These are phyloP conservation scores for Macrocentrus cingulum DNA, from an alignment of 1,140 invertebrate genomes.

Conservation along the genomic window DNA sequence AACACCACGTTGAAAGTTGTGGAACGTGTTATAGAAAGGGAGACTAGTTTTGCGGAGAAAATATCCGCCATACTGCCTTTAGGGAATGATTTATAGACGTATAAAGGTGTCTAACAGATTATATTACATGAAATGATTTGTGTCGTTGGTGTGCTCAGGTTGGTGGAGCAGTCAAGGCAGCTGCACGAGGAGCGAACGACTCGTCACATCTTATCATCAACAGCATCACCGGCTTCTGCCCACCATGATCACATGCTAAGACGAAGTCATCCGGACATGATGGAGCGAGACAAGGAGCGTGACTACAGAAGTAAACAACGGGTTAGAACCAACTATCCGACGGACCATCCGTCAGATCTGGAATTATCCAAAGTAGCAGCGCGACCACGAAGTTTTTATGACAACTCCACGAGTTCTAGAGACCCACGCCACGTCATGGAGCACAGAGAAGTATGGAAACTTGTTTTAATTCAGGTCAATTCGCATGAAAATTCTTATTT, in stretches of 20 bases:
- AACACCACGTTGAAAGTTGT: too few species aligned
- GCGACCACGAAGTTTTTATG: slow-evolving; percentile 54
- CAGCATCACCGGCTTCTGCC: slow-evolving; percentile 28
- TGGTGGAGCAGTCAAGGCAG: slow-evolving; percentile 38
- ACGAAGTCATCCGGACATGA: slow-evolving; percentile 47
- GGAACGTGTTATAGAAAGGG: too few species aligned
- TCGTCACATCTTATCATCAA: slow-evolving; percentile 30
- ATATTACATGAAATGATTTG: slow-evolving; percentile 10
- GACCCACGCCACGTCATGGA: slow-evolving; percentile 42
- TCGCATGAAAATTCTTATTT: too few species aligned
- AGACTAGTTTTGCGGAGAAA: slow-evolving; percentile 21
- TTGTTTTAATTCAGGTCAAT: too few species aligned
- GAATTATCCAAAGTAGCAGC: slow-evolving; percentile 44
- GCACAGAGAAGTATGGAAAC: slow-evolving; percentile 18
- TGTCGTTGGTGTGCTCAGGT: slow-evolving; percentile 27
- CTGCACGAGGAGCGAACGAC: slow-evolving; percentile 36
- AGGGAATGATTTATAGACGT: slow-evolving; percentile 10
- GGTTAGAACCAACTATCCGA: slow-evolving; percentile 47
- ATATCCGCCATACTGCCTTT: slow-evolving; percentile 20
- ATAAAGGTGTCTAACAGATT: neutral
- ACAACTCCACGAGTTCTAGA: slow-evolving; percentile 45
- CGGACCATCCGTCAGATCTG: slow-evolving; percentile 42
- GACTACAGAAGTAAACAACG: slow-evolving; percentile 45
- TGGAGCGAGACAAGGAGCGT: slow-evolving; percentile 43
- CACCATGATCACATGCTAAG: slow-evolving; percentile 45